Base-by-base conservation (phyloP, 2,888 invertebrate genomes). In the Steinernema carpocapsae region DNA sequence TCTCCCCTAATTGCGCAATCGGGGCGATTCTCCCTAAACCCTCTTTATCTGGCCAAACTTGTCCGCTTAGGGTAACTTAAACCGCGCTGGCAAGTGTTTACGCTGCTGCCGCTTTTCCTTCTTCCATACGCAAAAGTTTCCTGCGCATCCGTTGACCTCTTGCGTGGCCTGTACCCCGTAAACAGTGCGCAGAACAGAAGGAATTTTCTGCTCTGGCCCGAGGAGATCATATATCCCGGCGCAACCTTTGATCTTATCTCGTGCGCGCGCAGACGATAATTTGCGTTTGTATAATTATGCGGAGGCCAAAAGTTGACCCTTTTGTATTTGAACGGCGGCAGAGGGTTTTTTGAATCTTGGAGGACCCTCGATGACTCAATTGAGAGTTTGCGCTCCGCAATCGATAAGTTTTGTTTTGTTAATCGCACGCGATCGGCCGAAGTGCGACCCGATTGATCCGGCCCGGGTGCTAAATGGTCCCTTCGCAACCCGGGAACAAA, bases 271-370 rank as follows among this genome's bases (percentile, higher is more conserved):
- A 64, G 64, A 32, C 32, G 64, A 22, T 26, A 64, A 64, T 56
- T 56, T 26, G 56, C 56, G 56, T 17, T 48, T 19, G 56, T 19
- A 17, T 26, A 56, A 56, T 64, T 64, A 64, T 29, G 19, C 32
- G 29, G 64, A 64, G 64, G 64, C 64, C 64, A 64, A 64, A 64
- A 64, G 64, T 64, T 64, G 64, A 64, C 64, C 64, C 64, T 64
- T 64, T 64, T 64, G 64, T 52, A 22, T 64, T 26, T 26, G 29
- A 29, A 32, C 32, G 64, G 29, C 64, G 29, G 29, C 29, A 24
- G 64, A 29, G 29, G 32, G 32, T 17, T 26, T 14, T 19, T 19
- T 24, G 19, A 19, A 26, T 17, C n/a, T 48, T 48, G 48, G 48
- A 48, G 56, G 56, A 12, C 56, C 12, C 56, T 19, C 56, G 56